Base-by-base conservation (phyloP, 2,113 vertebrate species). In the Drymodes brunneopygia region DNA sequence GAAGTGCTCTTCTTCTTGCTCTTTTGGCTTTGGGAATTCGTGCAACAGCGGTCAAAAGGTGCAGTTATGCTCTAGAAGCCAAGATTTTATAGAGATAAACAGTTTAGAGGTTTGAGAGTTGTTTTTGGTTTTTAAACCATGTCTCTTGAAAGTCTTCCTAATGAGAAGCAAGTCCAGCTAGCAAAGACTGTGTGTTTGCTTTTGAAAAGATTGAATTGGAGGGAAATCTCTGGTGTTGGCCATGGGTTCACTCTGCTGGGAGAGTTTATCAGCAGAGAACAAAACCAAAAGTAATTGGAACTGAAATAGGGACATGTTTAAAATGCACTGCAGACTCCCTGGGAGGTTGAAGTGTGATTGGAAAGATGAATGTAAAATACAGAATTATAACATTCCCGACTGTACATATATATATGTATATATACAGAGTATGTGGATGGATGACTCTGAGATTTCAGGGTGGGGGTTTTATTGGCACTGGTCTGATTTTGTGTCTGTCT, bases 221-320 rank as follows among this genome's bases (percentile, higher is more conserved):
- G 66, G 82, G 89, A 88, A 94, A 33, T 90, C 77, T 92, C 64
- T 67, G 91, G 86, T 6, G 15, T 56, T 92, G 86, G 94, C 60
- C 56, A 10, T 33, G 38, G 33, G 77, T 94, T 69, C 3, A 13
- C 64, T 95, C 89, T 92, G 70, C 84, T 81, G 89, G 91, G 94
- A 91, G 74, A 73, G 78, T 89, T 96, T 96, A 92, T 95, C 89
- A 69, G 87, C 20, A 3, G 64, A 85, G 94, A 91, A 94, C 81
- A 92, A 95, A 95, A 79, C 70, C 65, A 61, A 15, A 87, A 94
- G 86, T 94, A 95, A 94, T 95, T 92, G 91, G 61, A 92, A 88
- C 89, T 94, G 93, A 94, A 92, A 91, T 87, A 72, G 0, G 2
- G 73, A 72, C 15, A 0, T 50, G 54, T 87, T 95, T 92, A 91